These are phyloP conservation scores for Ardeotis arabs DNA, from an alignment of 2,113 vertebrate genomes.

Conservation along the genomic window DNA sequence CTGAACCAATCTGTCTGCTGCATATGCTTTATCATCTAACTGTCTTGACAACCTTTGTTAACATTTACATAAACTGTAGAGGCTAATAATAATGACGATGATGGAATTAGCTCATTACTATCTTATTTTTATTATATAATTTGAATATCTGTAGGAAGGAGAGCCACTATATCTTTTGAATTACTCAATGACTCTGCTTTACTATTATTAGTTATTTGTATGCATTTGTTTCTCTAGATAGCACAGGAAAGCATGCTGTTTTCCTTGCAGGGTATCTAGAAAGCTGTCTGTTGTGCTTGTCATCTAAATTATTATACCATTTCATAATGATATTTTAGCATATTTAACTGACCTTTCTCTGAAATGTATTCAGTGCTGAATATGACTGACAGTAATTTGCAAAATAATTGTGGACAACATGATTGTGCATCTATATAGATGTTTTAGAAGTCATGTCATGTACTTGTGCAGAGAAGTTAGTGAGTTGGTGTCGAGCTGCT, in stretches of 20 bases:
- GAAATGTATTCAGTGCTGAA: not conserved
- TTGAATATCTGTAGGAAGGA: conserved; percentile 47
- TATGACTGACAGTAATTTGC: not conserved
- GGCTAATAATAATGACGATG: conserved; percentile 43
- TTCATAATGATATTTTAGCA: not conserved
- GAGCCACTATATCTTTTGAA: conserved; percentile 1
- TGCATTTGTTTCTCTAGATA: conserved; percentile 24
- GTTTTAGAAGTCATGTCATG: not conserved
- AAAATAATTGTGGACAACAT: not conserved
- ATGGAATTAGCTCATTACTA: conserved; percentile 25
- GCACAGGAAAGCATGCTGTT: not conserved
- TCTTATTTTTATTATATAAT: conserved; percentile 34
- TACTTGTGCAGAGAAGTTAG: not conserved
- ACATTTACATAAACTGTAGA: conserved; percentile 30
- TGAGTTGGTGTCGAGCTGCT: not conserved
- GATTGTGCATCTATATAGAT: fast-evolving
- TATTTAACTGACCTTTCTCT: not conserved
- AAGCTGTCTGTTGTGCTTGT: not conserved
- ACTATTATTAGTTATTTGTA: conserved; percentile 50
- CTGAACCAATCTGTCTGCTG: conserved; percentile 38
- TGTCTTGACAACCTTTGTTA: conserved; percentile 48
- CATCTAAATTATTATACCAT: not conserved
- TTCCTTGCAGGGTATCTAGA: not conserved
- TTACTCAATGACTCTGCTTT: conserved; percentile 21
- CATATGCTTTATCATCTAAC: conserved; percentile 20